phyloP scores from a whole-genome alignment of 2,888 invertebrate genomes.

The Pandemis corylana region DNA sequence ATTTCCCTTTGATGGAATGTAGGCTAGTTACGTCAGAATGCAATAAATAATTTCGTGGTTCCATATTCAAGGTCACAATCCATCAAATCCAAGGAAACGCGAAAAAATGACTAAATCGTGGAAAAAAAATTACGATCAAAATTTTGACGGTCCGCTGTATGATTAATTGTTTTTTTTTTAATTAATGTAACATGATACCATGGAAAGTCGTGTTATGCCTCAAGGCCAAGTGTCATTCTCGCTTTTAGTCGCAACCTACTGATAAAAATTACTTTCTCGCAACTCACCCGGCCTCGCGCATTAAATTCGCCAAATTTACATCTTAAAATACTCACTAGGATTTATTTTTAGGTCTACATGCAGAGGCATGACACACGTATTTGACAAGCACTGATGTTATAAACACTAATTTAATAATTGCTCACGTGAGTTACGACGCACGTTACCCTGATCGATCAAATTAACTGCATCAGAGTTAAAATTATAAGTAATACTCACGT shows the following conservation, averaged over 20 bases:
- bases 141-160: constrained; percentile 1
- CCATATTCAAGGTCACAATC: constrained; percentile 30
- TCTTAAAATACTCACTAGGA: constrained; percentile 74
- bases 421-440: constrained; percentile 60
- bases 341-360: constrained; percentile 76
- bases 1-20: constrained; percentile 29
- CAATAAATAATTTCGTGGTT: constrained; percentile 37
- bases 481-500: constrained; percentile 72
- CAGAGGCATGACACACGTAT: constrained; percentile 68
- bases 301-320: constrained; percentile 77
- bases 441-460: constrained; percentile 65
- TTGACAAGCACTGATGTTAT: constrained; percentile 51
- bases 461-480: constrained; percentile 58
- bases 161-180: constrained; percentile 30
- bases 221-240: constrained; percentile 62
- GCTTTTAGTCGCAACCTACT: constrained; percentile 54
- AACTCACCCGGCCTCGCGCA: constrained; percentile 69
- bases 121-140: not conserved
- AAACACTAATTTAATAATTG: constrained; percentile 62
- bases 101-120: not conserved
- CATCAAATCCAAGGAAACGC: constrained; percentile 7
- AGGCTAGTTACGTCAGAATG: constrained; percentile 36
- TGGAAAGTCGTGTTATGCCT: constrained; percentile 48
- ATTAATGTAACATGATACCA: constrained; percentile 53
- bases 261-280: constrained; percentile 73